Base-by-base conservation (phyloP, 2,113 vertebrate species). In the Oxygymnocypris stewartii region DNA sequence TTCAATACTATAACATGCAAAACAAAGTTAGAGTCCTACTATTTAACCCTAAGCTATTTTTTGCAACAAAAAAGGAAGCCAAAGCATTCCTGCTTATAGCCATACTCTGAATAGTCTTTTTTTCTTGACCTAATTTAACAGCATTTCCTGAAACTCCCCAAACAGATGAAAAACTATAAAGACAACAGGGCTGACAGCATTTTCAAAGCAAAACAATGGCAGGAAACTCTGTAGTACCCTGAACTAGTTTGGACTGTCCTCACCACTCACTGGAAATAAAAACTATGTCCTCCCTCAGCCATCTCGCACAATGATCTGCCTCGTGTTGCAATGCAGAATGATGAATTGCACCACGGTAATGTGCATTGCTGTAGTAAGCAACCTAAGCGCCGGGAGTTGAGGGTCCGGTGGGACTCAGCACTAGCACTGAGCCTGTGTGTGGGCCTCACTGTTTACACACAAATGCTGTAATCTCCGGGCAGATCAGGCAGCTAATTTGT, bases 91-190 rank as follows among this genome's bases (percentile, higher is more conserved):
- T 18, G 14, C 28, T 59, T 59, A 2, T 10, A 10, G 42, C 20
- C 13, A 73, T 18, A 73, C 35, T 73, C 9, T 59, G 11, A 78
- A 79, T 11, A 14, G 31, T 11, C 9, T 51, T 25, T 12, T 88
- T 92, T 94, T 89, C 92, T 91, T 93, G 91, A 94, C 91, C 93
- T 89, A 92, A 89, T 92, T 92, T 92, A 93, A 90, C 87, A 90
- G 87, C 85, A 83, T 88, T 79, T 88, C 87, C 90, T 88, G 89
- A 91, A 86, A 67, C 79, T 92, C 88, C 88, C 74, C 47, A 81
- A 77, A 88, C 89, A 93, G 91, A 95, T 94, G 92, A 95, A 95
- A 94, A 92, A 86, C 77, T 75, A 7, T 11, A 61, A 88, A 91
- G 91, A 95, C 92, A 95, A 94, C 93, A 89, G 90, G 87, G 80